Evolutionary conservation across 2,113 vertebrate genomes (phyloP), one percentile per base, ranked within the genome.

Genomic region (Tauraco erythrolophus): DNA sequence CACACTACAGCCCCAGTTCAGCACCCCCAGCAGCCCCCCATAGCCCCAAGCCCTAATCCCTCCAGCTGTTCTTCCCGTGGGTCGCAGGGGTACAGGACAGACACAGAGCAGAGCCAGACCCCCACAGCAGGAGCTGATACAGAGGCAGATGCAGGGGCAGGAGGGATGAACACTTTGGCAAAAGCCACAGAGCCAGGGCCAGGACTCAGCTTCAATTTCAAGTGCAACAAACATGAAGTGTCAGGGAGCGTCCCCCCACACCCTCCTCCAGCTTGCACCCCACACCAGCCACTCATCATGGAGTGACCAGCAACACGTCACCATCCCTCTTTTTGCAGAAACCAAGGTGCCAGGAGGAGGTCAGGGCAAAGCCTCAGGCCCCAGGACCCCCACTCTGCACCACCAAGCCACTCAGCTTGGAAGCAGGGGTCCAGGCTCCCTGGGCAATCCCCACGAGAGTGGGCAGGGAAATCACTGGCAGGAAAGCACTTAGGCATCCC

Each of bases 181-280:
- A 33, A 53, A 57, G 3, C 4, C 25, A 10, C 19, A 3, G 0
- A 1, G 8, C 33, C 2, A 0, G 6, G 12, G 9, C 61, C 23
- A n/a, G 37, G 23, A 2, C 13, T 10, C 3, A 0, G 14, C 30
- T 77, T 33, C 45, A 15, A 5, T 4, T 13, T 14, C 15, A 2
- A 27, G 56, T 14, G 16, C 35, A 11, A 37, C 0, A 0, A 76
- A 22, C 33, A 28, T 17, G 25, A 41, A 64, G 35, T 17, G 21
- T 1, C 18, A 2, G 7, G 51, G 18, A 45, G 19, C 1, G 33
- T 0, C 14, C 33, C 22, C 14, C 2, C 4, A 21, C 4, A 21
- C 18, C 11, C 21, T 11, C 7, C n/a, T 51, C 37, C 3, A 62
- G 51, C 27, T 62, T 11, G 51, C 23, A 1, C 5, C 25, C 53